A percentile compares a stretch with the other conserved stretches of the same genome.
Evolutionary conservation across 2,113 vertebrate genomes (phyloP).

Genomic region (Lagopus muta): DNA sequence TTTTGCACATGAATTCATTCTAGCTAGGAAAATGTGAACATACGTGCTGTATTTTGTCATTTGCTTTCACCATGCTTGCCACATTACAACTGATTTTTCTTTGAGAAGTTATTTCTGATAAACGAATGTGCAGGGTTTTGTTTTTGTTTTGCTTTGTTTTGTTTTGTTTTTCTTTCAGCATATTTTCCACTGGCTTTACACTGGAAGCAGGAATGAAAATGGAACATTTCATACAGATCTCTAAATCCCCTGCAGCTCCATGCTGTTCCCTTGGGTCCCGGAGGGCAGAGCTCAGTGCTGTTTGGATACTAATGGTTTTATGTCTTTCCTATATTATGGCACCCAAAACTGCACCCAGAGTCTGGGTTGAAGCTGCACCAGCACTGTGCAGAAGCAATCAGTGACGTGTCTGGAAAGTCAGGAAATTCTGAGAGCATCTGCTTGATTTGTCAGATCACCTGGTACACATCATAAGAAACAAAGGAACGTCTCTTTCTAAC

Average conservation of each 20-base stretch:
- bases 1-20: not conserved
- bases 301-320: not conserved
- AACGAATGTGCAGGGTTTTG: not conserved
- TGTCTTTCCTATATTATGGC: not conserved
- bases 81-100: not conserved
- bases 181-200: not conserved
- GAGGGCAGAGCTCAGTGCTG: not conserved
- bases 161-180: not conserved
- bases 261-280: not conserved
- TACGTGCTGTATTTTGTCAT: not conserved
- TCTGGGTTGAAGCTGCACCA: not conserved
- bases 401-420: not conserved
- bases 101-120: not conserved
- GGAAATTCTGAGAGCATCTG: not conserved
- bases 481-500: too few relatives aligned
- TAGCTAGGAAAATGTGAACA: not conserved
- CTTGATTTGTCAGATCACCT: too few relatives aligned
- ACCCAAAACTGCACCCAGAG: not conserved
- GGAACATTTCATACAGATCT: not conserved
- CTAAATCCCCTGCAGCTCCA: not conserved
- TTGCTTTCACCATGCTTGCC: not conserved
- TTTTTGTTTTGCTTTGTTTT: too few relatives aligned
- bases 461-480: too few relatives aligned
- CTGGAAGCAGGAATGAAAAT: not conserved
- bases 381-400: not conserved